Evolutionary conservation across 2,888 invertebrate genomes (phyloP).

Genomic region (Acronicta psi): DNA sequence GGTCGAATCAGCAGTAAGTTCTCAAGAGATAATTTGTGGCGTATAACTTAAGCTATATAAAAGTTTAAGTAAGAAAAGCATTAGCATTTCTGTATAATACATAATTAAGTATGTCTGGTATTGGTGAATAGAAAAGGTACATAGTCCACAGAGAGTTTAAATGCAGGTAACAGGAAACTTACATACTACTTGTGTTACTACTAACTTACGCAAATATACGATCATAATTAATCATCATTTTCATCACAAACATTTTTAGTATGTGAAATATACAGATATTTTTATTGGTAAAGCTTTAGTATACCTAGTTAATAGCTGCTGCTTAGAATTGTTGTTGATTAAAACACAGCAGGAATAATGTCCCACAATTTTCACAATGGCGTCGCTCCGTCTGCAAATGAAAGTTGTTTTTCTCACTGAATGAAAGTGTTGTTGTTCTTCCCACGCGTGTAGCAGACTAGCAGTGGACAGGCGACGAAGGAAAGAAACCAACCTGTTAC

Average conservation of each 20-base stretch:
- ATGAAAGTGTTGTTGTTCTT: constrained; percentile 38
- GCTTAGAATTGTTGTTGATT: too few relatives aligned
- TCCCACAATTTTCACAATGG: constrained; percentile 21
- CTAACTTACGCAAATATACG: background rate
- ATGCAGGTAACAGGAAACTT: background rate
- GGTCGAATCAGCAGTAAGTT: constrained; percentile 28
- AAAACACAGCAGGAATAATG: background rate
- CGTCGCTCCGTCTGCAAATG: background rate
- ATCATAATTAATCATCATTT: constrained; percentile 9
- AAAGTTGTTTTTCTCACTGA: too few relatives aligned
- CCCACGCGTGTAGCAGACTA: constrained; percentile 33
- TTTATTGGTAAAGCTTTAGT: too few relatives aligned
- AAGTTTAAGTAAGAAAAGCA: constrained; percentile 12
- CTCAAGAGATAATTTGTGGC: constrained; percentile 28
- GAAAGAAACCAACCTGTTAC: constrained; percentile 44
- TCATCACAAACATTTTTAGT: constrained; percentile 4
- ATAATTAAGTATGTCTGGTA: background rate
- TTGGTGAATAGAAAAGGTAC: constrained; percentile 9
- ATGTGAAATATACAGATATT: too few relatives aligned
- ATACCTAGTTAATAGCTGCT: too few relatives aligned
- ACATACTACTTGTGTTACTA: background rate
- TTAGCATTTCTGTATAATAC: too few relatives aligned
- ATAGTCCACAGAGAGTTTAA: background rate
- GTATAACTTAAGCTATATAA: constrained; percentile 8
- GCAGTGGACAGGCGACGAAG: constrained; percentile 21